phyloP scores from a whole-genome alignment of 2,113 vertebrate genomes.

The Sturnus vulgaris region DNA sequence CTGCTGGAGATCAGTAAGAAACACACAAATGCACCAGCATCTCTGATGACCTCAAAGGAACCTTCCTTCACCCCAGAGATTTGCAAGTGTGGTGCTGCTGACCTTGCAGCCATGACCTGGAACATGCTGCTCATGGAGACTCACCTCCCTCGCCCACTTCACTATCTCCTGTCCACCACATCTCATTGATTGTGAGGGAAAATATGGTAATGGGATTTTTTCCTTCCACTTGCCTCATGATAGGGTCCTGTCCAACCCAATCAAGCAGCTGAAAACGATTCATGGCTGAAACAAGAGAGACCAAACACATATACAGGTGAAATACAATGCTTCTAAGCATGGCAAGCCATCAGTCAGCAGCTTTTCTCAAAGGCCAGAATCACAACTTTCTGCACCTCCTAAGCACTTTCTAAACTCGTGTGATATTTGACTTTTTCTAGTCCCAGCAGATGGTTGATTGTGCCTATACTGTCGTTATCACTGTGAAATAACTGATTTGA shows the following conservation, averaged over 20 bases:
- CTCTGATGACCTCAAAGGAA: background rate
- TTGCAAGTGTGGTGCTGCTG: background rate
- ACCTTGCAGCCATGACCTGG: fast-evolving
- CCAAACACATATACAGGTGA: background rate
- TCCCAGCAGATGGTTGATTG: background rate
- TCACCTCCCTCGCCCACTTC: slow-evolving; percentile 74
- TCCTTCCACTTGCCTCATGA: slow-evolving; percentile 94
- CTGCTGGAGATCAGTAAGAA: background rate
- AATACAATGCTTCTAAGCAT: background rate
- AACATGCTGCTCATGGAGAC: background rate
- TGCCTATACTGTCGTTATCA: background rate
- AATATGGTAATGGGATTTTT: slow-evolving; percentile 96
- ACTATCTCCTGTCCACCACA: slow-evolving; percentile 88
- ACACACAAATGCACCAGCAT: background rate
- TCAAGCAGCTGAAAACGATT: slow-evolving; percentile 92
- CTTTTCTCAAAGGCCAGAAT: background rate
- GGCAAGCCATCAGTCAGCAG: background rate
- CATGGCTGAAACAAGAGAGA: slow-evolving; percentile 74
- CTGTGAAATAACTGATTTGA: background rate
- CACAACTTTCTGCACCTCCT: background rate
- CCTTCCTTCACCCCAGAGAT: background rate
- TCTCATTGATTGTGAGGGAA: slow-evolving; percentile 94
- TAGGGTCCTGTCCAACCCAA: slow-evolving; percentile 92
- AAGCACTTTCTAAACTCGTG: background rate
- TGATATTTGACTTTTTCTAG: background rate